Evolutionary conservation across 1,140 invertebrate genomes (phyloP).

Genomic region (Cydia splendana): DNA sequence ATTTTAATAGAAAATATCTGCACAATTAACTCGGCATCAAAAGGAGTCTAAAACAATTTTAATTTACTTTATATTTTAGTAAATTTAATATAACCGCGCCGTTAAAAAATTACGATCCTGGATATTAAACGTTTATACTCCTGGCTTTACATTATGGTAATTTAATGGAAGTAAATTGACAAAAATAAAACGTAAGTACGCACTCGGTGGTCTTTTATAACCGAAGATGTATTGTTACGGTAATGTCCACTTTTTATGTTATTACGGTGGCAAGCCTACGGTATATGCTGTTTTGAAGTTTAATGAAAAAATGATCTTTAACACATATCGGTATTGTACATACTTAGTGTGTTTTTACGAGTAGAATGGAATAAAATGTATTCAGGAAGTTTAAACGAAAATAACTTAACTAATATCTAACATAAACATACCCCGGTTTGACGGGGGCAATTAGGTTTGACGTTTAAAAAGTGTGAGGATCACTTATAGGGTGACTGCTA

Average conservation of each 20-base stretch:
- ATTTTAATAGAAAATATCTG: constrained; percentile 2
- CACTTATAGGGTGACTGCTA: too few relatives aligned
- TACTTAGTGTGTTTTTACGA: too few relatives aligned
- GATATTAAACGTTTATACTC: constrained; percentile 15
- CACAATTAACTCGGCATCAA: constrained; percentile 15
- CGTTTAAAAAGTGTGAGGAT: too few relatives aligned
- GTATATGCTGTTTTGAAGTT: too few relatives aligned
- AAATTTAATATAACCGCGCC: constrained; percentile 17
- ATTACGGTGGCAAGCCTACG: too few relatives aligned
- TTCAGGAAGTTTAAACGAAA: too few relatives aligned
- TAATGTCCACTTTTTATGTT: not conserved
- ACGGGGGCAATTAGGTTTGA: too few relatives aligned
- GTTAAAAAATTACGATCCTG: constrained; percentile 17
- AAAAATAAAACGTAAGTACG: not conserved
- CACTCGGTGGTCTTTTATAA: not conserved
- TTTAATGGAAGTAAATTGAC: constrained; percentile 3
- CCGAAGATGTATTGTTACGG: not conserved
- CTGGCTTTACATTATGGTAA: constrained; percentile 17
- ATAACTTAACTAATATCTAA: too few relatives aligned
- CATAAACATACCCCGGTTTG: too few relatives aligned
- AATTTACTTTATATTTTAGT: constrained; percentile 6
- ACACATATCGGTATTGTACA: too few relatives aligned
- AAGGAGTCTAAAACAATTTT: not conserved
- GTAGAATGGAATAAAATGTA: too few relatives aligned
- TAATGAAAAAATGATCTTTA: too few relatives aligned